Evolutionary conservation across 2,113 vertebrate species (phyloP).

Genomic region (Stercorarius parasiticus): DNA sequence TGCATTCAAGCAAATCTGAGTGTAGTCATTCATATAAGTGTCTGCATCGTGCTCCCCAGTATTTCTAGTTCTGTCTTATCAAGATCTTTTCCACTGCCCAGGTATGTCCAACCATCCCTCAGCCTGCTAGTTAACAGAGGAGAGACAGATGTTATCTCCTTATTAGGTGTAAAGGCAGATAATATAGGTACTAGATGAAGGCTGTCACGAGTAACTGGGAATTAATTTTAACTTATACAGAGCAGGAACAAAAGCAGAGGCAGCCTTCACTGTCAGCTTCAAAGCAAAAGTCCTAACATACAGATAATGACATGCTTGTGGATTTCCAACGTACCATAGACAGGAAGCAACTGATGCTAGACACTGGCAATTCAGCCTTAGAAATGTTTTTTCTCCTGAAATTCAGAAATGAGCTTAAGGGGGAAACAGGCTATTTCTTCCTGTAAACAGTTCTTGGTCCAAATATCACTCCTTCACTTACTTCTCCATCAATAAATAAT

Average conservation of each 20-base stretch:
- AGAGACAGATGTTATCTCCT: fast-evolving
- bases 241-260: not conserved
- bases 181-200: not conserved
- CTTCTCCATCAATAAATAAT: conserved; percentile 14
- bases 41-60: fast-evolving
- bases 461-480: not conserved
- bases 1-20: not conserved
- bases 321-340: not conserved
- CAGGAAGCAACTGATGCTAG: not conserved
- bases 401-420: not conserved
- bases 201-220: not conserved
- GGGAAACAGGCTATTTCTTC: not conserved
- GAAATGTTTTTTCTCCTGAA: not conserved
- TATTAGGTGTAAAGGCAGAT: not conserved
- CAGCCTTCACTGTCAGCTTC: not conserved
- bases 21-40: fast-evolving
- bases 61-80: not conserved
- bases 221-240: not conserved
- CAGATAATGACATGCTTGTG: not conserved
- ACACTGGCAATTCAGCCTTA: not conserved
- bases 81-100: not conserved
- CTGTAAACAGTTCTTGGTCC: not conserved
- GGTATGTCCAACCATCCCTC: not conserved
- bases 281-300: not conserved
- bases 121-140: too few relatives aligned